Percentiles rank a stretch among this genome's conserved stretches.
Evolutionary conservation across 2,888 invertebrate genomes (phyloP).

Genomic region (Temnothorax unifasciatus): DNA sequence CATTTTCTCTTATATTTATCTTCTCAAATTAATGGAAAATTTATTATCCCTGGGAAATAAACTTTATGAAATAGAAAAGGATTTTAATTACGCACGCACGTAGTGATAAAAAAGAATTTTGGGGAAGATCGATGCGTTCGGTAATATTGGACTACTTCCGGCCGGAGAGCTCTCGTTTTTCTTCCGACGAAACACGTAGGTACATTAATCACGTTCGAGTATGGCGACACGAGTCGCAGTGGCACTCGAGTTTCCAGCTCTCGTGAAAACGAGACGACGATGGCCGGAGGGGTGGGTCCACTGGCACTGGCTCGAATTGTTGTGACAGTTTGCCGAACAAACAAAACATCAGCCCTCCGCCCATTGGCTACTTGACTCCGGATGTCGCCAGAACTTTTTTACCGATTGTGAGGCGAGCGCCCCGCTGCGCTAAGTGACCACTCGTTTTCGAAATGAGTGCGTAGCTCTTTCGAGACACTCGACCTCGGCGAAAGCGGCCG

Average conservation of each 20-base stretch:
- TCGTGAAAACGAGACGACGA: slow-evolving; percentile 53
- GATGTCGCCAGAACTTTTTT: slow-evolving; percentile 64
- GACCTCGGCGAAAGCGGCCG: slow-evolving; percentile 42
- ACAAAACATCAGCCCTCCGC: slow-evolving; percentile 77
- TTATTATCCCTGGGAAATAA: background rate
- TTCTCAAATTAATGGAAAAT: background rate
- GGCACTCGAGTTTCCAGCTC: slow-evolving; percentile 75
- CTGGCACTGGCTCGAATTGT: slow-evolving; percentile 78
- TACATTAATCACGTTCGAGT: slow-evolving; percentile 53
- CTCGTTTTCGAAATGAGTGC: slow-evolving; percentile 69
- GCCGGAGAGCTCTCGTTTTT: background rate
- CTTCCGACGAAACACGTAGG: slow-evolving; percentile 19
- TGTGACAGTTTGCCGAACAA: slow-evolving; percentile 84
- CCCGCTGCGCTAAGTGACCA: slow-evolving; percentile 77
- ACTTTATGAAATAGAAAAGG: background rate
- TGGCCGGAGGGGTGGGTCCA: slow-evolving; percentile 65
- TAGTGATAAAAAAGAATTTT: slow-evolving; percentile 4
- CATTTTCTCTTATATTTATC: background rate
- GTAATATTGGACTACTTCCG: slow-evolving; percentile 33
- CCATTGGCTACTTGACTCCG: slow-evolving; percentile 57
- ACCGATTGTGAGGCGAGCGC: slow-evolving; percentile 55
- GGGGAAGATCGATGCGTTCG: background rate
- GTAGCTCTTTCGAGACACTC: slow-evolving; percentile 62
- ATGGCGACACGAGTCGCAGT: slow-evolving; percentile 47
- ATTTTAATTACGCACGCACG: background rate